Evolutionary conservation across 2,888 invertebrate genomes (phyloP).

Genomic region (Helicoverpa assulta): DNA sequence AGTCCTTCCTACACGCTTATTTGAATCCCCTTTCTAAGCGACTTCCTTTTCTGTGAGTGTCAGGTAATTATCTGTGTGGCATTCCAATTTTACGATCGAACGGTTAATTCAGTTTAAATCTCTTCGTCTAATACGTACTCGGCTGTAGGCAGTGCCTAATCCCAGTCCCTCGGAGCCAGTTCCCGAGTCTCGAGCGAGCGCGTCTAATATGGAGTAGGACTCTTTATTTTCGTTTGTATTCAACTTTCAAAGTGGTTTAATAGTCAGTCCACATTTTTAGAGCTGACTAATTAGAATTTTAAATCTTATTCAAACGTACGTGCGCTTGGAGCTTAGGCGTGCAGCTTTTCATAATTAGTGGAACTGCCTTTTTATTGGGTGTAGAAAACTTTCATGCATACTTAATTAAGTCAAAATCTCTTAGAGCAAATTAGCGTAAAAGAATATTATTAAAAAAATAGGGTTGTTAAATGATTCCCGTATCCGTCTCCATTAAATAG

Average conservation of each 20-base stretch:
- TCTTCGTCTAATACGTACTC: conserved; percentile 88
- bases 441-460: conserved; percentile 15
- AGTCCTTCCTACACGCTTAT: conserved; percentile 87
- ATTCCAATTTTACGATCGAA: conserved; percentile 91
- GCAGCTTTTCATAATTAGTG: conserved; percentile 33
- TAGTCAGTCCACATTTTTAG: conserved; percentile 54
- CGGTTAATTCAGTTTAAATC: conserved; percentile 90
- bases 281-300: conserved; percentile 58
- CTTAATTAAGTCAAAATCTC: not conserved
- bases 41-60: conserved; percentile 90
- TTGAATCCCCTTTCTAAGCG: conserved; percentile 88
- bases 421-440: not conserved
- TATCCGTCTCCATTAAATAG: conserved; percentile 77
- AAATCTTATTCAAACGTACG: conserved; percentile 53
- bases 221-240: conserved; percentile 61
- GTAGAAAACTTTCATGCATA: conserved; percentile 2
- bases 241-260: conserved; percentile 53
- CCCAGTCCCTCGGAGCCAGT: conserved; percentile 83
- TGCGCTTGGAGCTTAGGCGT: conserved; percentile 27
- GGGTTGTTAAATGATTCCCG: conserved; percentile 47
- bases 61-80: conserved; percentile 91
- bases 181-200: conserved; percentile 68
- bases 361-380: conserved; percentile 6
- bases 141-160: conserved; percentile 85
- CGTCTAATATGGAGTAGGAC: conserved; percentile 71